phyloP scores from a whole-genome alignment of 2,797 vertebrate genomes.

The Thamnophis elegans region DNA sequence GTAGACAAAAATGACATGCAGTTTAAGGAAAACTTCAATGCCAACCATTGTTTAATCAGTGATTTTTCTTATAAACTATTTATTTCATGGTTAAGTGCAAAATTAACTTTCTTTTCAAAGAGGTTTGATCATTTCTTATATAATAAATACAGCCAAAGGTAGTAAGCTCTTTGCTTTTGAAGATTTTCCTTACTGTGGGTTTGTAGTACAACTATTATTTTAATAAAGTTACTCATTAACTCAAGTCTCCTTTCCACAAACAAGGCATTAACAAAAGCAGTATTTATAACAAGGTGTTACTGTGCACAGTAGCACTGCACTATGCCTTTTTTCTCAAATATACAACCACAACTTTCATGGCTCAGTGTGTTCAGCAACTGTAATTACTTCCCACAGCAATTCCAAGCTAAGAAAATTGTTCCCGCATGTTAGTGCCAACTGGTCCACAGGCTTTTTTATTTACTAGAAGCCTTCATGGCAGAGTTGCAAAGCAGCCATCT shows the following conservation, averaged over 20 bases:
- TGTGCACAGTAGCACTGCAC: conserved; percentile 41
- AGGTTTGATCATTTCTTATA: conserved; percentile 13
- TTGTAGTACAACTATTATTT: conserved; percentile 54
- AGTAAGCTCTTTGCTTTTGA: conserved; percentile 52
- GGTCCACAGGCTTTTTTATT: conserved; percentile 41
- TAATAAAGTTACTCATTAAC: conserved; percentile 55
- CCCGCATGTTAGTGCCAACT: conserved; percentile 62
- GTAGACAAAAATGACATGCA: neutral
- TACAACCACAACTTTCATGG: conserved; percentile 42
- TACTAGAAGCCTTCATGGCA: conserved; percentile 11
- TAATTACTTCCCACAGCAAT: conserved; percentile 54
- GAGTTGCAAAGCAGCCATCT: conserved; percentile 32
- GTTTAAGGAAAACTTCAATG: neutral
- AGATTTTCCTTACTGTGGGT: conserved; percentile 41
- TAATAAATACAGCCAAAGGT: conserved; percentile 36
- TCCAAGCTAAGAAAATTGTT: conserved; percentile 62
- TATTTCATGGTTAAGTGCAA: conserved; percentile 18
- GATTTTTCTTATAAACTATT: neutral
- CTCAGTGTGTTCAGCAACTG: conserved; percentile 34
- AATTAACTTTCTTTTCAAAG: conserved; percentile 43
- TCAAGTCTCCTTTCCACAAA: neutral
- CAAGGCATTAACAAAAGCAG: conserved; percentile 46
- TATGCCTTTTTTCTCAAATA: conserved; percentile 43
- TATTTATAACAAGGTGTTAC: conserved; percentile 56
- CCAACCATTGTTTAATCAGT: neutral